phyloP scores from a whole-genome alignment of 2,888 invertebrate species.

The Antheraea yamamai region DNA sequence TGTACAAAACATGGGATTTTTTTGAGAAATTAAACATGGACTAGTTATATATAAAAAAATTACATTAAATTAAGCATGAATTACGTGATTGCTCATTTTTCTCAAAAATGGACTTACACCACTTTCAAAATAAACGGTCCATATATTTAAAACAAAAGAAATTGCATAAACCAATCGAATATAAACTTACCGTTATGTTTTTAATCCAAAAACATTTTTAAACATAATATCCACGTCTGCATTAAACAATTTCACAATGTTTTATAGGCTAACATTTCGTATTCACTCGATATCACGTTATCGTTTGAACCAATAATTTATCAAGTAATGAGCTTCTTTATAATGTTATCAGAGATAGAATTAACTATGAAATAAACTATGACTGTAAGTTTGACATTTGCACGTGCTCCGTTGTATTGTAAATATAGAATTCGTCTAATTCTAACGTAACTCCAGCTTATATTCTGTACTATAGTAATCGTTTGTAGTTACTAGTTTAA shows the following conservation, averaged over 20 bases:
- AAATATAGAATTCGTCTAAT: slow-evolving; percentile 61
- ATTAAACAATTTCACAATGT: neutral
- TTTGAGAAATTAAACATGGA: no score
- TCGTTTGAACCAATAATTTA: slow-evolving; percentile 6
- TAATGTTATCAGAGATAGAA: neutral
- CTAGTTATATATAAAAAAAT: no score
- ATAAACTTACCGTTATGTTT: neutral
- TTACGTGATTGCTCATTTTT: no score
- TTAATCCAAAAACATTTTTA: neutral
- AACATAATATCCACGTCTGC: neutral
- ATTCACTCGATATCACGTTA: slow-evolving; percentile 4
- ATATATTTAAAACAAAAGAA: neutral
- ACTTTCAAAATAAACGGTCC: no score
- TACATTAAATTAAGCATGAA: no score
- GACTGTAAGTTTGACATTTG: slow-evolving; percentile 49
- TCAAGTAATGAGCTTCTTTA: neutral
- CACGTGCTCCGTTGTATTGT: slow-evolving; percentile 35
- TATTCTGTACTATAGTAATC: neutral
- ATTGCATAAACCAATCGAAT: neutral
- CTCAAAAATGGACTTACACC: no score
- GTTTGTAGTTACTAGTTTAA: neutral
- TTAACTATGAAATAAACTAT: neutral
- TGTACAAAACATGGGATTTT: no score
- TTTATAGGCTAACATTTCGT: neutral
- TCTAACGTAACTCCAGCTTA: slow-evolving; percentile 36